Evolutionary conservation across 2,113 vertebrate species (phyloP).

Genomic region (Carassius carassius): DNA sequence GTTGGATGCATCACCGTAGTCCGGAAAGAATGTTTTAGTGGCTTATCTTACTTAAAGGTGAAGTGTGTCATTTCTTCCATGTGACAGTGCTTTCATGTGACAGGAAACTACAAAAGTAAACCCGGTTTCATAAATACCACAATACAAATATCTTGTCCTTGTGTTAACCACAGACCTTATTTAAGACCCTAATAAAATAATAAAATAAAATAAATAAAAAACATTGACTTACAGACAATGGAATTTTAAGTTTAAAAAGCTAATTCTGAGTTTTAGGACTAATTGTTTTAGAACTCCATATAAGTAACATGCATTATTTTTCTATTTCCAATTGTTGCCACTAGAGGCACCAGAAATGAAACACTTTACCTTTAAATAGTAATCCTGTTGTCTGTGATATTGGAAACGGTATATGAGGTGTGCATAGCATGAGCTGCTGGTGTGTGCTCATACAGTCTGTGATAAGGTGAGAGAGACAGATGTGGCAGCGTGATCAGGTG

Average conservation of each 20-base stretch:
- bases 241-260: too few relatives aligned
- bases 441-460: slow-evolving; percentile 32
- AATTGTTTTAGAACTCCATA: background rate
- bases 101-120: too few relatives aligned
- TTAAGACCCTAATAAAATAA: too few relatives aligned
- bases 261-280: too few relatives aligned
- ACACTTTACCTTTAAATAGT: slow-evolving; percentile 2
- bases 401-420: background rate
- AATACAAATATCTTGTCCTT: too few relatives aligned
- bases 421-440: slow-evolving; percentile 26
- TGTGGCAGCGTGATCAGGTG: slow-evolving; percentile 43
- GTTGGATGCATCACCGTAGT: background rate
- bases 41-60: slow-evolving; percentile 8
- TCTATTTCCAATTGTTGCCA: background rate
- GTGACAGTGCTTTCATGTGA: too few relatives aligned
- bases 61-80: slow-evolving; percentile 5
- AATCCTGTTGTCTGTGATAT: background rate
- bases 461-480: slow-evolving; percentile 21
- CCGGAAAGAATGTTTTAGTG: background rate
- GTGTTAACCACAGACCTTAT: too few relatives aligned
- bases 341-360: background rate
- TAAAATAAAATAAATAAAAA: too few relatives aligned
- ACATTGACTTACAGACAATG: too few relatives aligned
- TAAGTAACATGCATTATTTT: too few relatives aligned
- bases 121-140: too few relatives aligned